Evolutionary conservation across 2,113 vertebrate species (phyloP).

Genomic region (Elgaria multicarinata): DNA sequence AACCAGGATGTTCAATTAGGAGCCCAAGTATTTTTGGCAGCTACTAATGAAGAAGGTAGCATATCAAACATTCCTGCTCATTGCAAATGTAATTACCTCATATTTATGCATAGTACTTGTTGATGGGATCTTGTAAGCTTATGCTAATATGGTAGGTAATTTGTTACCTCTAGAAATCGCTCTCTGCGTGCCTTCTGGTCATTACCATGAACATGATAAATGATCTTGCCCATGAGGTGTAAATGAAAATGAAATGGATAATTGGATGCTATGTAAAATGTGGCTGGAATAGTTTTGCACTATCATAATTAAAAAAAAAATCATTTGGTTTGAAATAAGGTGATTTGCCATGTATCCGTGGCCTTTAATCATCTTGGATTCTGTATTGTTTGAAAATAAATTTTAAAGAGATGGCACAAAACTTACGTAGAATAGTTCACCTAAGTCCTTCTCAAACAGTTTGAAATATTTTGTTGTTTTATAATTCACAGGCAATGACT

Average conservation of each 20-base stretch:
- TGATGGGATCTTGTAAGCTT: slow-evolving; percentile 80
- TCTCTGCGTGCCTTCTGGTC: slow-evolving; percentile 79
- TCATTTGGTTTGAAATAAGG: slow-evolving; percentile 67
- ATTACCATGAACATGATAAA: slow-evolving; percentile 84
- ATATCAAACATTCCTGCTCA: slow-evolving; percentile 71
- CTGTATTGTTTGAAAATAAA: slow-evolving; percentile 49
- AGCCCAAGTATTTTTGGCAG: slow-evolving; percentile 66
- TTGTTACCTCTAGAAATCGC: slow-evolving; percentile 81
- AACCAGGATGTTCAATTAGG: slow-evolving; percentile 69
- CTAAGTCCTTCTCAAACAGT: neutral
- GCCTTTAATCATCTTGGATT: slow-evolving; percentile 70
- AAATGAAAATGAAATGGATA: slow-evolving; percentile 85
- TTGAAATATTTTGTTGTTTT: slow-evolving; percentile 59
- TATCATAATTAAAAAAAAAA: slow-evolving; percentile 77
- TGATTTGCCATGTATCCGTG: slow-evolving; percentile 64
- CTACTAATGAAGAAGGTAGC: slow-evolving; percentile 70
- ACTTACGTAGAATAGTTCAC: slow-evolving; percentile 39
- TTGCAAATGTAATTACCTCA: slow-evolving; percentile 82
- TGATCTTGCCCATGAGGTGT: slow-evolving; percentile 75
- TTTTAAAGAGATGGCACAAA: slow-evolving; percentile 48
- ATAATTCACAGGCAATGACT: slow-evolving; percentile 41
- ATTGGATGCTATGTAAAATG: slow-evolving; percentile 83
- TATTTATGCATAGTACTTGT: slow-evolving; percentile 79
- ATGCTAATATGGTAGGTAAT: slow-evolving; percentile 80
- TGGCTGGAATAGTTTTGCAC: slow-evolving; percentile 67